Conservation (phyloP, 2,888 invertebrate genomes). For the Drosophila merina region DNA sequence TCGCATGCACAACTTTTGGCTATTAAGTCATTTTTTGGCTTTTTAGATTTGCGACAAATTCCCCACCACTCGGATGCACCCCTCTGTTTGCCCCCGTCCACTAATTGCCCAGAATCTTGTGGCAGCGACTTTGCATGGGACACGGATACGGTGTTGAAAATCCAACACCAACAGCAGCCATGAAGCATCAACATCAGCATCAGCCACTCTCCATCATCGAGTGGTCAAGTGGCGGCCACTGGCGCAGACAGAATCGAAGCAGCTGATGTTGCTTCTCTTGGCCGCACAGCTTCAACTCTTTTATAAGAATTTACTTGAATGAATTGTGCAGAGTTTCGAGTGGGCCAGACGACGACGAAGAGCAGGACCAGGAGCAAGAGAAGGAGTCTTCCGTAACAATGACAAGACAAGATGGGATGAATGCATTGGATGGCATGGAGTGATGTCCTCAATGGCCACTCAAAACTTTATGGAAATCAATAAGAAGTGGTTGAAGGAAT, state of each 20-base stretch:
- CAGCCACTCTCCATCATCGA: slow-evolving; percentile 69
- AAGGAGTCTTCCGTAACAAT: slow-evolving; percentile 60
- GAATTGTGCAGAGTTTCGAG: slow-evolving; percentile 67
- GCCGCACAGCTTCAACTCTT: slow-evolving; percentile 61
- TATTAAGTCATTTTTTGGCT: slow-evolving; percentile 81
- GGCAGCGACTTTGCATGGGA: slow-evolving; percentile 45
- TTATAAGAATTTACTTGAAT: slow-evolving; percentile 76
- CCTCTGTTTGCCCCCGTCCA: slow-evolving; percentile 42
- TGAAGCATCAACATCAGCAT: slow-evolving; percentile 18
- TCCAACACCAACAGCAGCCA: slow-evolving; percentile 20
- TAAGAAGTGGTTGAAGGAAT: slow-evolving; percentile 35
- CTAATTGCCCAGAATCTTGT: slow-evolving; percentile 72
- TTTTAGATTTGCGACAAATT: slow-evolving; percentile 79
- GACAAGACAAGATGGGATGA: slow-evolving; percentile 69
- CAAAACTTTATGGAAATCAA: slow-evolving; percentile 45
- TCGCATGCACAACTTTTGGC: slow-evolving; percentile 79
- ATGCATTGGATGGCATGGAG: slow-evolving; percentile 39
- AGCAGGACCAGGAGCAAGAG: not conserved
- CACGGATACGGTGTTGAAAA: slow-evolving; percentile 13
- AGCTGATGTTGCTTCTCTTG: slow-evolving; percentile 41
- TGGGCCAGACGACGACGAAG: slow-evolving; percentile 42
- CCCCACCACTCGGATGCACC: slow-evolving; percentile 10
- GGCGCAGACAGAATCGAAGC: slow-evolving; percentile 70
- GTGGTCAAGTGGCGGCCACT: slow-evolving; percentile 53
- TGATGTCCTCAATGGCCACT: slow-evolving; percentile 41